Base-by-base conservation (phyloP, 1,140 invertebrate genomes). In the Halesus radiatus region DNA sequence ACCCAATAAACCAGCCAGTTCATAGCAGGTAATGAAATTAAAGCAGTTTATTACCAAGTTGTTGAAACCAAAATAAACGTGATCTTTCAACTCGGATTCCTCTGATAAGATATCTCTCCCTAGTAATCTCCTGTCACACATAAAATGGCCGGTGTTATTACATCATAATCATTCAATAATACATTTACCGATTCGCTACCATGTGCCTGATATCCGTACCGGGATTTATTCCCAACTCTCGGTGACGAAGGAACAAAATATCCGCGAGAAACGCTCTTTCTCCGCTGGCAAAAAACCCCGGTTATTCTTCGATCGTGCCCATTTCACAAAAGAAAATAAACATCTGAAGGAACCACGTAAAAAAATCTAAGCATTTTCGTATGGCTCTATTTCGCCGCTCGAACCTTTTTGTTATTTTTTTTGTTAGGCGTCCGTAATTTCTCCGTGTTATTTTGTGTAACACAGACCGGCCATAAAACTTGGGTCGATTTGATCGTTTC, bases 401-500 rank as follows among this genome's bases (percentile, higher is more conserved):
- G 29, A 26, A 66, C 37, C 37, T 45, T 26, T 66, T 66, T 5
- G 5, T 7, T 0, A n/a, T 26, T 29, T 66, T 66, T 66, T 66
- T 32, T 66, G 29, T n/a, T 70, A 8, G 32, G 37, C 16, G n/a
- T 2, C 18, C n/a, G 5, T 8, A 20, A 10, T n/a, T 70, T 20
- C 72, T 15, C 37, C 18, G 13, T 6, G 3, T 20, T 50, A 20
- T 37, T 45, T 70, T 3, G 66, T 37, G n/a, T 10, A n/a, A n/a
- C 32, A n/a, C 29, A 37, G 66, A 70, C 66, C 66, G 66, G 66
- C 20, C 66, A 45, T 70, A 70, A 70, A 70, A 79, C 73, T 78
- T 45, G 58, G 74, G 68, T 73, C 76, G 66, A 78, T 79, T 54
- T 62, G 80, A 81, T 81, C 72, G 70, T 60, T 73, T 64, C 76